These are phyloP conservation scores for Nettapus auritus DNA, from an alignment of 2,113 vertebrate genomes.

Conservation along the genomic window DNA sequence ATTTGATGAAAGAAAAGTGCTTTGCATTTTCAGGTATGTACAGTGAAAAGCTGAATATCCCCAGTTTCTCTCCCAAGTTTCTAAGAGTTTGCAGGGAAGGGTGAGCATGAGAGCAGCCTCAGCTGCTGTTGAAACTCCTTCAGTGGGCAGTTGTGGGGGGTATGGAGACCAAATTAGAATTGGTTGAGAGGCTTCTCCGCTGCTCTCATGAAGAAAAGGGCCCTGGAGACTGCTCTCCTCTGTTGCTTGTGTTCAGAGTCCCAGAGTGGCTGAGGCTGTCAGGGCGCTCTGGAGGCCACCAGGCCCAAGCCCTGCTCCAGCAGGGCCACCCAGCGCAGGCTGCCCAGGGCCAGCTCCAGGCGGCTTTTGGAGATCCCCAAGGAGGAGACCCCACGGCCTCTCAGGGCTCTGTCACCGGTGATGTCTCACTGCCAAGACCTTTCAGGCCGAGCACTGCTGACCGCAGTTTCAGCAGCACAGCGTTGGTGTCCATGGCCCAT, in stretches of 20 bases:
- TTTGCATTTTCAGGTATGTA: not conserved
- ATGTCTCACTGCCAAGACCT: not conserved
- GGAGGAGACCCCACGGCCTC: not conserved
- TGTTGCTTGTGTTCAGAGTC: not conserved
- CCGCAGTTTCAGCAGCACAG: not conserved
- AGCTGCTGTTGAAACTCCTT: not conserved
- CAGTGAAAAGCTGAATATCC: not conserved
- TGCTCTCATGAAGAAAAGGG: not conserved
- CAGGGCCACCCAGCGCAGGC: not conserved
- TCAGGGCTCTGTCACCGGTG: not conserved
- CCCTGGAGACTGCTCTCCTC: not conserved
- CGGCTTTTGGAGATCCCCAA: not conserved
- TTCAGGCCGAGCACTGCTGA: not conserved
- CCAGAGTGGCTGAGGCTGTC: not conserved
- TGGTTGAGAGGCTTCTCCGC: not conserved
- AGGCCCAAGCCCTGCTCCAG: not conserved
- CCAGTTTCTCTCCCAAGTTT: not conserved
- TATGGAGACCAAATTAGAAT: not conserved
- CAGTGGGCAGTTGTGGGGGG: not conserved
- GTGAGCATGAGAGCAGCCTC: fast-evolving
- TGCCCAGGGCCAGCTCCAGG: not conserved
- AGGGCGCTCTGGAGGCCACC: not conserved
- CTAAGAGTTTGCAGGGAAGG: not conserved
- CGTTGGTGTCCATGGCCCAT: not conserved
- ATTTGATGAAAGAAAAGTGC: not conserved